These are phyloP conservation scores for Bagarius yarrelli DNA, from an alignment of 2,113 vertebrate genomes.

Conservation along the genomic window DNA sequence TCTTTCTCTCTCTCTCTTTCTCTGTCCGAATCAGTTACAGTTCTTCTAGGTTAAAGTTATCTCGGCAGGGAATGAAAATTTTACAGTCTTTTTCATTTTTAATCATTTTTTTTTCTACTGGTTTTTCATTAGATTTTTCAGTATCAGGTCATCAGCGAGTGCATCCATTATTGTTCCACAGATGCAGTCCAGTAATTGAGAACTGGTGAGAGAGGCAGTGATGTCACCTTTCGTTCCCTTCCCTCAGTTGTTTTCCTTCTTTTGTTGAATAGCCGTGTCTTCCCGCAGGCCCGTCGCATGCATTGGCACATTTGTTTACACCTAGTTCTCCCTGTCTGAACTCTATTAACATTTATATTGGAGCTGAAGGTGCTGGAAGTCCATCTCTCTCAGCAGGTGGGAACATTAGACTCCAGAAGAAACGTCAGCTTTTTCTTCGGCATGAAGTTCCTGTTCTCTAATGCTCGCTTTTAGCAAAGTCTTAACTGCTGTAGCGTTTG, in stretches of 20 bases:
- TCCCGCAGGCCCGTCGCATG: conserved; percentile 66
- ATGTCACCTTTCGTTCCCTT: conserved; percentile 5
- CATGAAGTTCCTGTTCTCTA: conserved; percentile 37
- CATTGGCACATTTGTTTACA: conserved; percentile 73
- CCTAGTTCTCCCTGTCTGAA: conserved; percentile 70
- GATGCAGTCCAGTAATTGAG: neutral
- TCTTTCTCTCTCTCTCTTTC: too few relatives aligned
- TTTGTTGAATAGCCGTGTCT: conserved; percentile 39
- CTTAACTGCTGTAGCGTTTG: neutral
- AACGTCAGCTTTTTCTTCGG: neutral
- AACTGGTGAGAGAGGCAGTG: neutral
- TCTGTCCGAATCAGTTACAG: neutral
- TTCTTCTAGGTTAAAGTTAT: conserved; percentile 31
- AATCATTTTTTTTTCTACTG: too few relatives aligned
- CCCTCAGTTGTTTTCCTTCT: neutral
- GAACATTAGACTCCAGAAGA: neutral
- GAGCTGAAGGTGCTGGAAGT: conserved; percentile 73
- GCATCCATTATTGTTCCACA: neutral
- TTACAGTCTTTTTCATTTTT: neutral
- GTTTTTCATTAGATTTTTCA: neutral
- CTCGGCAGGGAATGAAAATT: neutral
- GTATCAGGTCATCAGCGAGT: conserved; percentile 1
- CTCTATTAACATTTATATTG: conserved; percentile 82
- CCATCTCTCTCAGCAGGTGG: conserved; percentile 64
- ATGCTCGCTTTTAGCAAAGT: conserved; percentile 66